A percentile compares a stretch with the other conserved stretches of the same genome.
These are phyloP conservation scores for Stictocephala bisonia DNA, from an alignment of 2,888 invertebrate genomes.

Conservation along the genomic window DNA sequence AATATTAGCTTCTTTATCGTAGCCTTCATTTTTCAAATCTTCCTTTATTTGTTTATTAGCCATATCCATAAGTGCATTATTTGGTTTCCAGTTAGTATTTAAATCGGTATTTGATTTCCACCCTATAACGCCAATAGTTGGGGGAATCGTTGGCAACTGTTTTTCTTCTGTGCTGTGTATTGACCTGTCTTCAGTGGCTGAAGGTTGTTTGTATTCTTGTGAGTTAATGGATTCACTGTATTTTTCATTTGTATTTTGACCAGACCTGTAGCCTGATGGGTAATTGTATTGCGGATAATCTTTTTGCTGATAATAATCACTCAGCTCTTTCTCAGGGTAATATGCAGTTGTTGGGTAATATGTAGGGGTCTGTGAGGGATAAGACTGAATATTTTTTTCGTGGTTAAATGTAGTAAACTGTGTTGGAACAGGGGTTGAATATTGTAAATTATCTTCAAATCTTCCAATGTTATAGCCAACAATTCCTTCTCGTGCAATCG, in stretches of 20 bases:
- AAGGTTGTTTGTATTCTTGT: not conserved
- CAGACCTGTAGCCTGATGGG: not conserved
- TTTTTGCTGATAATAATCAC: too few relatives aligned
- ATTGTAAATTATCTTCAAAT: not conserved
- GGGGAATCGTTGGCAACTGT: conserved; percentile 1
- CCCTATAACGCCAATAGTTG: conserved; percentile 38
- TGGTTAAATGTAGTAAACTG: not conserved
- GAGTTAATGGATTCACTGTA: not conserved
- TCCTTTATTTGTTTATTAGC: conserved; percentile 34
- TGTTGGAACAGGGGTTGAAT: not conserved
- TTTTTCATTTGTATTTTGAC: not conserved
- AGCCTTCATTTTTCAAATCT: conserved; percentile 15
- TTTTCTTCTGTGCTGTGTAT: not conserved
- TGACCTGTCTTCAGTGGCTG: not conserved
- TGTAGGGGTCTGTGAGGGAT: not conserved
- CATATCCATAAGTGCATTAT: conserved; percentile 27
- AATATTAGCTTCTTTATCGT: not conserved
- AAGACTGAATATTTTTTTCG: not conserved
- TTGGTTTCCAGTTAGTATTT: conserved; percentile 34
- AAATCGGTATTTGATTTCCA: conserved; percentile 40
- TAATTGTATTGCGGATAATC: not conserved
- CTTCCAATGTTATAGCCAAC: not conserved
- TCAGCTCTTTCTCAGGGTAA: too few relatives aligned
- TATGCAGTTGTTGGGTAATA: too few relatives aligned
- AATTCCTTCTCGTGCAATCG: not conserved